Evolutionary conservation across 1,140 invertebrate genomes (phyloP).

Genomic region (Aphaenogaster floridana): DNA sequence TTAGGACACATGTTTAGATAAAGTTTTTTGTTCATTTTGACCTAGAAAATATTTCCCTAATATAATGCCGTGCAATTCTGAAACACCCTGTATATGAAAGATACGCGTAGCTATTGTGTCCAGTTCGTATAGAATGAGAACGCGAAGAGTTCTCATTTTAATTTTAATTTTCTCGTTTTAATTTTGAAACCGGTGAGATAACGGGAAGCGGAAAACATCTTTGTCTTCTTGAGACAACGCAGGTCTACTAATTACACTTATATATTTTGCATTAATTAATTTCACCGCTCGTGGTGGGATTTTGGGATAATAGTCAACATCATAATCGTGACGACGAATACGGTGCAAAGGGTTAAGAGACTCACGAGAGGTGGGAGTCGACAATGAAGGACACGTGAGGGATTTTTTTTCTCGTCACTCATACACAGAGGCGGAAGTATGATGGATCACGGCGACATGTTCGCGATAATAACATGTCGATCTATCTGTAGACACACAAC

Average conservation of each 20-base stretch:
- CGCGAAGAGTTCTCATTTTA: background rate
- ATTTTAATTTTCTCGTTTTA: background rate
- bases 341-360: constrained; percentile 17
- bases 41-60: no score
- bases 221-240: background rate
- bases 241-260: background rate
- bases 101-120: background rate
- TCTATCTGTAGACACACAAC: constrained; percentile 84
- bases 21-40: no score
- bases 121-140: no score
- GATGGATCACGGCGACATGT: constrained; percentile 52
- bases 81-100: no score
- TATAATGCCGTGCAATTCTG: no score
- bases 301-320: background rate
- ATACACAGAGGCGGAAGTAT: constrained; percentile 2
- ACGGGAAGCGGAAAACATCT: background rate
- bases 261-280: constrained; percentile 14
- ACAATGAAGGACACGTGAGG: constrained; percentile 18
- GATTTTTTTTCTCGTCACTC: constrained; percentile 31
- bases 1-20: no score
- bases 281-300: background rate
- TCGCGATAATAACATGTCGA: constrained; percentile 61
- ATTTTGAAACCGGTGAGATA: background rate
- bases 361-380: constrained; percentile 21
- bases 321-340: background rate